These are phyloP conservation scores for Dermolepida albohirtum DNA, from an alignment of 2,888 invertebrate genomes.

Conservation along the genomic window DNA sequence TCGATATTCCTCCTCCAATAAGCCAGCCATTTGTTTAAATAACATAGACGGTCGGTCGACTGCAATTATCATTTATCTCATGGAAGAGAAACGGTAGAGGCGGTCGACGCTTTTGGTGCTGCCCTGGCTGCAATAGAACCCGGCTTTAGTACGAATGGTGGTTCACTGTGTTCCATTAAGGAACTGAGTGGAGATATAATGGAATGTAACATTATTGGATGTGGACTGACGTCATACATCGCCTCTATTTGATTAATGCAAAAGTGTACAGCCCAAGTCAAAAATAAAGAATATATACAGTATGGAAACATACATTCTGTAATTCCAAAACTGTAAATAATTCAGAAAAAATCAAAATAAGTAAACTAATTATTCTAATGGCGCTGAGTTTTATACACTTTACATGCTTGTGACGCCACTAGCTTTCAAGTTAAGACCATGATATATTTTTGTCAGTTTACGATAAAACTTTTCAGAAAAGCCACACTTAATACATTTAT, in stretches of 20 bases:
- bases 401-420: too few species aligned
- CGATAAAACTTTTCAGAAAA: too few species aligned
- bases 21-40: conserved; percentile 38
- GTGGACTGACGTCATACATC: conserved; percentile 16
- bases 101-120: not conserved
- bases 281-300: too few species aligned
- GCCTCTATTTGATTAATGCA: conserved; percentile 1
- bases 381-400: too few species aligned
- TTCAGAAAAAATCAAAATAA: too few species aligned
- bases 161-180: conserved; percentile 12
- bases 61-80: conserved; percentile 35
- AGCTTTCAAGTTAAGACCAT: too few species aligned
- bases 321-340: too few species aligned
- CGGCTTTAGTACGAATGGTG: conserved; percentile 1
- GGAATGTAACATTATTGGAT: conserved; percentile 17
- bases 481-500: too few species aligned
- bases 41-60: conserved; percentile 26
- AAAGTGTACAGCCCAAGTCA: too few species aligned
- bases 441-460: too few species aligned
- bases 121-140: not conserved
- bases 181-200: conserved; percentile 3
- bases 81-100: not conserved
- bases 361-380: too few species aligned
- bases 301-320: too few species aligned
- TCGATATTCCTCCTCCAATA: conserved; percentile 36